Conservation (phyloP, 2,888 invertebrate species). For the Diabrotica balteata region DNA sequence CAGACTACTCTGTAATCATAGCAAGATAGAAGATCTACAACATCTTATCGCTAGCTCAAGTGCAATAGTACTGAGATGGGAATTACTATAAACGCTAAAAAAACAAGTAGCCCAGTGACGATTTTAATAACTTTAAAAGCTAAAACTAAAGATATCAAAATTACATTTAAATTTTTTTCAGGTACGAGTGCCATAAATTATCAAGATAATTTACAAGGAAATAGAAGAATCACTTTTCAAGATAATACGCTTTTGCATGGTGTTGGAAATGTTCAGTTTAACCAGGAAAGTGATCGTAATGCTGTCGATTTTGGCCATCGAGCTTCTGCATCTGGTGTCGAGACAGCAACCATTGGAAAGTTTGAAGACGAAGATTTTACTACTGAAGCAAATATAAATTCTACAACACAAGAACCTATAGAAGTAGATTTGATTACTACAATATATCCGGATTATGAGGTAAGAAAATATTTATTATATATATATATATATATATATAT, state of each 20-base stretch:
- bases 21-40: too few relatives aligned
- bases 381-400: neutral
- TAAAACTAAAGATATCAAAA: neutral
- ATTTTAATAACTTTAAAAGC: too few relatives aligned
- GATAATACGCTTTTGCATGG: constrained; percentile 8
- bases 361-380: neutral
- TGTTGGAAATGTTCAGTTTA: constrained; percentile 20
- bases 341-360: neutral
- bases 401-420: constrained; percentile 4
- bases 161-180: neutral
- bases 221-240: too few relatives aligned
- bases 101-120: too few relatives aligned
- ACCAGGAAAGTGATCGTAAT: constrained; percentile 8
- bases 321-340: constrained; percentile 2
- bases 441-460: constrained; percentile 27
- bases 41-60: too few relatives aligned
- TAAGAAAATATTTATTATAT: constrained; percentile 1
- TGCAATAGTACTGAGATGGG: too few relatives aligned
- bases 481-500: too few relatives aligned
- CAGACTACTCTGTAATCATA: too few relatives aligned
- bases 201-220: too few relatives aligned
- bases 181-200: too few relatives aligned
- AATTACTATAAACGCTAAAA: too few relatives aligned
- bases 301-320: constrained; percentile 2
- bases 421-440: constrained; percentile 28